These are phyloP conservation scores for Colletes collaris DNA, from an alignment of 2,888 invertebrate species.

Conservation along the genomic window DNA sequence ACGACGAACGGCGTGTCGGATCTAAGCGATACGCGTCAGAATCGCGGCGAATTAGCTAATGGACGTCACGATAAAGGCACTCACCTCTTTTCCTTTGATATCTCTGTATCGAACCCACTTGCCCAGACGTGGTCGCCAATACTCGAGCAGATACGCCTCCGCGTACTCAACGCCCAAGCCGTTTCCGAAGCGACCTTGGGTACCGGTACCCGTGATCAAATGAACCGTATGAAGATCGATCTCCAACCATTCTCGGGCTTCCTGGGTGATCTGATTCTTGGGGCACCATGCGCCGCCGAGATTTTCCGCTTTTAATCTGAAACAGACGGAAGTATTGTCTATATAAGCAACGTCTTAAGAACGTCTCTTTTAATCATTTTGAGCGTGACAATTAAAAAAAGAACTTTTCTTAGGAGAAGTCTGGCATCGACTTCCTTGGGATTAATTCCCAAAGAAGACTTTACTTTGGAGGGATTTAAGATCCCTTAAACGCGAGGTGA, in stretches of 20 bases:
- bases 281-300: slow-evolving; percentile 91
- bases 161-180: slow-evolving; percentile 89
- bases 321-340: slow-evolving; percentile 59
- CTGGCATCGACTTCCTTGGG: too few relatives aligned
- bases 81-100: slow-evolving; percentile 86
- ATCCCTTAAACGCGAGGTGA: too few relatives aligned
- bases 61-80: slow-evolving; percentile 44
- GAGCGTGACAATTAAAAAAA: too few relatives aligned
- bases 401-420: too few relatives aligned
- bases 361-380: too few relatives aligned
- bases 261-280: slow-evolving; percentile 85
- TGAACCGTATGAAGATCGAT: slow-evolving; percentile 86
- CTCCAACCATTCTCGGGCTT: slow-evolving; percentile 85
- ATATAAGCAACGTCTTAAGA: too few relatives aligned
- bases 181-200: slow-evolving; percentile 89
- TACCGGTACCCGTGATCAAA: slow-evolving; percentile 87
- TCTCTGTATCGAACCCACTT: slow-evolving; percentile 87
- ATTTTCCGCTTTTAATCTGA: slow-evolving; percentile 86
- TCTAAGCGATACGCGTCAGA: not conserved
- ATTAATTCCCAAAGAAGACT: too few relatives aligned
- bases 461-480: too few relatives aligned
- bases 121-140: slow-evolving; percentile 86
- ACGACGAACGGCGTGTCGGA: not conserved
- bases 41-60: slow-evolving; percentile 34
- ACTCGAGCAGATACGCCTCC: slow-evolving; percentile 87